phyloP scores from a whole-genome alignment of 2,888 invertebrate genomes.

The Bruchidius siliquastri region DNA sequence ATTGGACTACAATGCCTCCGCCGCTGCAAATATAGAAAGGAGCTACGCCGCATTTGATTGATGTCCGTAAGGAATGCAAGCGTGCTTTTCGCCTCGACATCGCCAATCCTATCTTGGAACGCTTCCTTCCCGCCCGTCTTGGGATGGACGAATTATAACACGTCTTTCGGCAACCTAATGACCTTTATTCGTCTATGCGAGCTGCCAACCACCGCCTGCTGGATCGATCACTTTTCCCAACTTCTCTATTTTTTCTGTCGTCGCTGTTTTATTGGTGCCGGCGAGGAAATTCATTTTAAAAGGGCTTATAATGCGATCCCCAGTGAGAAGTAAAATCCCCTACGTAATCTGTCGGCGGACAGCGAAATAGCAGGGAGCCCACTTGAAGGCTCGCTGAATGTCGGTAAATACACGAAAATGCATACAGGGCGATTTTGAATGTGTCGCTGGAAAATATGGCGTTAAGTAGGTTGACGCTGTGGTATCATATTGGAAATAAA shows the following conservation, averaged over 20 bases:
- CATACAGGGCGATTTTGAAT: too few relatives aligned
- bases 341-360: too few relatives aligned
- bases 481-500: too few relatives aligned
- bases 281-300: slow-evolving; percentile 1
- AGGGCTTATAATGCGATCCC: not conserved
- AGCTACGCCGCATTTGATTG: slow-evolving; percentile 25
- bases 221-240: slow-evolving; percentile 10
- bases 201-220: slow-evolving; percentile 7
- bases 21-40: slow-evolving; percentile 24
- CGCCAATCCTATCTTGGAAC: slow-evolving; percentile 10
- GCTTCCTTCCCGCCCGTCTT: not conserved
- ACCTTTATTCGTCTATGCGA: slow-evolving; percentile 16
- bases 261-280: slow-evolving; percentile 1
- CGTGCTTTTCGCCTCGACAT: slow-evolving; percentile 15
- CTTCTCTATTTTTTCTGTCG: not conserved
- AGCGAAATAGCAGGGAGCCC: too few relatives aligned
- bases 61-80: slow-evolving; percentile 32
- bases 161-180: slow-evolving; percentile 19
- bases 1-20: slow-evolving; percentile 12
- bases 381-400: too few relatives aligned
- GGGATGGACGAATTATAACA: slow-evolving; percentile 18
- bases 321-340: too few relatives aligned
- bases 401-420: too few relatives aligned
- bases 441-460: too few relatives aligned
- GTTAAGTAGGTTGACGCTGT: too few relatives aligned